These are phyloP conservation scores for Ctenodactylus gundi DNA, from an alignment of 2,113 vertebrate genomes.

Conservation along the genomic window DNA sequence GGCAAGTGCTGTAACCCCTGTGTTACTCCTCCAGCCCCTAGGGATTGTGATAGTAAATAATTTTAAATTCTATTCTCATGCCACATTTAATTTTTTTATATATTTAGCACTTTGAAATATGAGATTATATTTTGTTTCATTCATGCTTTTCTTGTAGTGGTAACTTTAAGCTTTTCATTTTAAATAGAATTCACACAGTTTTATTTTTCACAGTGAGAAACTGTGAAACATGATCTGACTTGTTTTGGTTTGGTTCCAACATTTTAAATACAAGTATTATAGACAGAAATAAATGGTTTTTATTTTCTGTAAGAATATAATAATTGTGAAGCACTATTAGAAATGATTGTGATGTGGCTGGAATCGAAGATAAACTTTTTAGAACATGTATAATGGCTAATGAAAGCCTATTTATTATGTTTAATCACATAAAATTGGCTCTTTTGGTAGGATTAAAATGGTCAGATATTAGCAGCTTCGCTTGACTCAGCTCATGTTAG, in stretches of 20 bases:
- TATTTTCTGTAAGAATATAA: not conserved
- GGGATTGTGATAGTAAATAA: constrained; percentile 16
- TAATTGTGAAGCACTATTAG: too few species aligned
- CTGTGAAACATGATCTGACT: constrained; percentile 20
- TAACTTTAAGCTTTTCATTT: constrained; percentile 32
- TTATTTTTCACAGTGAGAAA: constrained; percentile 48
- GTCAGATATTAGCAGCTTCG: constrained; percentile 13
- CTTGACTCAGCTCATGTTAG: not conserved
- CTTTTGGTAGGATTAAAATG: not conserved
- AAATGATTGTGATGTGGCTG: too few species aligned
- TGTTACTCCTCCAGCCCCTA: too few species aligned
- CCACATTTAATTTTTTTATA: not conserved
- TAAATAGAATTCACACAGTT: constrained; percentile 30
- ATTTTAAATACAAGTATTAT: constrained; percentile 31
- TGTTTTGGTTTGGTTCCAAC: constrained; percentile 18
- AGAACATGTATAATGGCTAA: not conserved
- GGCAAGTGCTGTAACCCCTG: too few species aligned
- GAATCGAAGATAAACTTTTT: constrained; percentile 11
- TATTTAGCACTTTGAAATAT: constrained; percentile 19
- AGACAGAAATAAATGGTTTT: constrained; percentile 23
- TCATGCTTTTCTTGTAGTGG: not conserved
- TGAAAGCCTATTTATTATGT: constrained; percentile 3
- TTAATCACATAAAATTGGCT: not conserved
- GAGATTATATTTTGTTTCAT: not conserved
- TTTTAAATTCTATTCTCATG: constrained; percentile 43